Conservation (phyloP, 1,140 invertebrate genomes). For the Eubasilissa regina region DNA sequence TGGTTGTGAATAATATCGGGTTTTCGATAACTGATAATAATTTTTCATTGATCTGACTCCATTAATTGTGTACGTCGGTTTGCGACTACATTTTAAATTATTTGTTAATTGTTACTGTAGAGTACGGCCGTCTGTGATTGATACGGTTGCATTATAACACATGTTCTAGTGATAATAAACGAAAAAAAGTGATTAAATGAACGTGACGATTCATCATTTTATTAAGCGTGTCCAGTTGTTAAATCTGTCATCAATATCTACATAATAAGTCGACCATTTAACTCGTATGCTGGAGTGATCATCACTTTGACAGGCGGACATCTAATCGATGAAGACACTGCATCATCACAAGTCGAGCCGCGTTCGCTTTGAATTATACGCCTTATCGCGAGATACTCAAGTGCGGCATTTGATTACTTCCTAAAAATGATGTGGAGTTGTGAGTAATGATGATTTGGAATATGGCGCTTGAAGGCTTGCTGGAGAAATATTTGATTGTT, state of each 20-base stretch:
- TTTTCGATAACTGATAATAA: too few species aligned
- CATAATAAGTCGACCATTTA: constrained; percentile 12
- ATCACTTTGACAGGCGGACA: constrained; percentile 3
- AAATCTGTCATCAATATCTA: constrained; percentile 4
- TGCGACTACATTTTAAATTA: too few species aligned
- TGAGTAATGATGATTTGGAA: constrained; percentile 18
- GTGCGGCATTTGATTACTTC: constrained; percentile 9
- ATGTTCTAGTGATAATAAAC: too few species aligned
- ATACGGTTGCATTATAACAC: too few species aligned
- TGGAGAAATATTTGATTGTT: constrained; percentile 14
- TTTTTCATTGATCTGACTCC: too few species aligned
- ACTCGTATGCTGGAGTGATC: constrained; percentile 21
- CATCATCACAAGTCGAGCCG: background rate
- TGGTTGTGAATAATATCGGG: too few species aligned
- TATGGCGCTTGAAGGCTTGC: background rate
- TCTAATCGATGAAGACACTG: constrained; percentile 16
- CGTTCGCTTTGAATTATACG: background rate
- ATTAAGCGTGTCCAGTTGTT: constrained; percentile 2
- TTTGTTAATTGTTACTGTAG: too few species aligned
- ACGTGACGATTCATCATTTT: background rate
- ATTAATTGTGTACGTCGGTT: too few species aligned
- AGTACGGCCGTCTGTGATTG: too few species aligned
- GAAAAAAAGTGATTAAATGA: too few species aligned
- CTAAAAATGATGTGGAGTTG: constrained; percentile 9
- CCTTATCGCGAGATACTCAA: constrained; percentile 5